These are phyloP conservation scores for Larimichthys crocea DNA, from an alignment of 2,113 vertebrate species.

Conservation along the genomic window DNA sequence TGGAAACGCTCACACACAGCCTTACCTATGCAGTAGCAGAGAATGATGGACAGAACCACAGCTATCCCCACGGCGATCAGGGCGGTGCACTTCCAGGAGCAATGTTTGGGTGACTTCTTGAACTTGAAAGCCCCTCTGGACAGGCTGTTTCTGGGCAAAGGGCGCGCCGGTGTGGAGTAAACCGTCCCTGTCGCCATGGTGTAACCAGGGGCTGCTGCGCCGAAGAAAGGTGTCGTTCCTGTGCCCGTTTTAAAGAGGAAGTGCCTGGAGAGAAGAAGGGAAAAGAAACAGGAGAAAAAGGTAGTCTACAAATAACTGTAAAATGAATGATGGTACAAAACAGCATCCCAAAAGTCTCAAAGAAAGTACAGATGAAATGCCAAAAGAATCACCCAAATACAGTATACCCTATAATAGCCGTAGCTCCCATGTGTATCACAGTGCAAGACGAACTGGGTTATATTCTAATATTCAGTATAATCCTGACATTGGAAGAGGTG, in stretches of 20 bases:
- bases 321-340: background rate
- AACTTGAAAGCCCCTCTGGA: slow-evolving; percentile 99
- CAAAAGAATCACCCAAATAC: background rate
- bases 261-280: slow-evolving; percentile 85
- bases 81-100: slow-evolving; percentile 98
- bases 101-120: slow-evolving; percentile 97
- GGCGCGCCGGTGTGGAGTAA: slow-evolving; percentile 97
- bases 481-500: slow-evolving; percentile 75
- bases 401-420: background rate
- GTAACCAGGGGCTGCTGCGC: slow-evolving; percentile 96
- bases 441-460: slow-evolving; percentile 40
- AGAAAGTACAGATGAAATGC: background rate
- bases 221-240: slow-evolving; percentile 97
- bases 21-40: slow-evolving; percentile 98
- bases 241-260: slow-evolving; percentile 99
- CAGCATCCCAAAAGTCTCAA: background rate
- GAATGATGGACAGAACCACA: slow-evolving; percentile 93
- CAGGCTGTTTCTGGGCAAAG: slow-evolving; percentile 94
- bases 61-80: slow-evolving; percentile 95
- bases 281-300: background rate
- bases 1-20: background rate
- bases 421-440: slow-evolving; percentile 19
- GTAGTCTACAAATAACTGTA: background rate
- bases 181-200: slow-evolving; percentile 98
- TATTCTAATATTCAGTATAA: slow-evolving; percentile 54